Conservation (phyloP, 2,113 vertebrate species). For the Toxotes chatareus region DNA sequence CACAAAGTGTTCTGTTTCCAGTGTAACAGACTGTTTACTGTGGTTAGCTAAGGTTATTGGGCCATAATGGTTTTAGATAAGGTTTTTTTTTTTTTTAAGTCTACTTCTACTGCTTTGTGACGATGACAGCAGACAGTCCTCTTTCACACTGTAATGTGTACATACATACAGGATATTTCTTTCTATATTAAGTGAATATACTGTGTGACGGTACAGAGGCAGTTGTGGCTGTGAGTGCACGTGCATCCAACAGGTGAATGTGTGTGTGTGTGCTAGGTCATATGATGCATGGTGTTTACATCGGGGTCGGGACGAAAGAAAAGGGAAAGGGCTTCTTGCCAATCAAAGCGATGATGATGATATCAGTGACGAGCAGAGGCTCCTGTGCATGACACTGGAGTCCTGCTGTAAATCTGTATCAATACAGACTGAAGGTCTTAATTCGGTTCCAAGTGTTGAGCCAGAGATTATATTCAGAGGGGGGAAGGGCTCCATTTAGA, state of each 20-base stretch:
- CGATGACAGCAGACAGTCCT: background rate
- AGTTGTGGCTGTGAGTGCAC: too few relatives aligned
- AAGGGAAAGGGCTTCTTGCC: background rate
- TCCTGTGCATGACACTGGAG: background rate
- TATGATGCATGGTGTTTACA: background rate
- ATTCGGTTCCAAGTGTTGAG: slow-evolving; percentile 11
- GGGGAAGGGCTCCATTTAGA: slow-evolving; percentile 49
- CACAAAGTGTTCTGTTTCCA: too few relatives aligned
- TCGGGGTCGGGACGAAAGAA: background rate
- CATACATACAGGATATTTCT: too few relatives aligned
- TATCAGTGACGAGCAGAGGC: background rate
- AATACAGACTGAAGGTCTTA: background rate
- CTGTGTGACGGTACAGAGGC: too few relatives aligned
- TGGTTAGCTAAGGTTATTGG: too few relatives aligned
- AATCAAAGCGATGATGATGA: too few relatives aligned
- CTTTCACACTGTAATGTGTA: too few relatives aligned
- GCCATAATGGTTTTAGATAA: too few relatives aligned
- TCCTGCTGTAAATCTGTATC: background rate
- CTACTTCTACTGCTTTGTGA: background rate
- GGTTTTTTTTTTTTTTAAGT: too few relatives aligned
- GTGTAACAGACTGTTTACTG: too few relatives aligned
- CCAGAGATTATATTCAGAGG: slow-evolving; percentile 42
- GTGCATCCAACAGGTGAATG: too few relatives aligned
- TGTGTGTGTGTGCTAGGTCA: background rate
- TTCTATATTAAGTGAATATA: too few relatives aligned